Percentiles rank a stretch among this genome's conserved stretches.
These are phyloP conservation scores for Coenonympha arcania DNA, from an alignment of 2,888 invertebrate genomes.

Conservation along the genomic window DNA sequence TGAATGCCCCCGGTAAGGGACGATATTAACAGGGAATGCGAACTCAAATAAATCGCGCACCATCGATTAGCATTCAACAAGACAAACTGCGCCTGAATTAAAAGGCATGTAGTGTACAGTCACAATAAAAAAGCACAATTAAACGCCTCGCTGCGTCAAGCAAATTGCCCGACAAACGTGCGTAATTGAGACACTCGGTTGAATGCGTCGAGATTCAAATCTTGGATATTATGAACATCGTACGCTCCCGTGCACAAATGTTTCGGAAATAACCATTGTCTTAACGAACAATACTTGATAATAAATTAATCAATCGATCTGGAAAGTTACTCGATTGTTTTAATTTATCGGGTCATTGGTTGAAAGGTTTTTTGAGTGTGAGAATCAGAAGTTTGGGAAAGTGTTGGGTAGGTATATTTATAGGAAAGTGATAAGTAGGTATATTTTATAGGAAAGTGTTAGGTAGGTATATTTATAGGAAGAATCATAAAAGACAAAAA, in stretches of 20 bases:
- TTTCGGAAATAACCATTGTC: background rate
- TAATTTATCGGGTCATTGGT: too few relatives aligned
- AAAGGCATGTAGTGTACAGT: constrained; percentile 8
- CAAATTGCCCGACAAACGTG: constrained; percentile 55
- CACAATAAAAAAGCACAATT: constrained; percentile 23
- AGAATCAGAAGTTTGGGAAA: too few relatives aligned
- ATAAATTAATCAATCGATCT: too few relatives aligned
- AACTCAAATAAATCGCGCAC: background rate
- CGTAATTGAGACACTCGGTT: constrained; percentile 61
- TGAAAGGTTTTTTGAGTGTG: too few relatives aligned
- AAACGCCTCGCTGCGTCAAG: constrained; percentile 26
- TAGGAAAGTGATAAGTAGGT: too few relatives aligned
- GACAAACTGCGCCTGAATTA: constrained; percentile 6
- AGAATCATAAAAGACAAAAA: too few relatives aligned
- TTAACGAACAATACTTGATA: background rate
- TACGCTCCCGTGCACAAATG: constrained; percentile 34
- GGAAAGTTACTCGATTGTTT: too few relatives aligned
- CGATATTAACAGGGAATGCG: too few relatives aligned
- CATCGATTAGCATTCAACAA: constrained; percentile 2
- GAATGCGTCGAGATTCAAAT: constrained; percentile 47
- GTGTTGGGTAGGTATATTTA: too few relatives aligned
- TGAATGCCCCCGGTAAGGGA: too few relatives aligned
- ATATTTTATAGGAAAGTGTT: too few relatives aligned
- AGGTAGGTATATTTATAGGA: too few relatives aligned
- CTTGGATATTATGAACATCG: constrained; percentile 29